phyloP scores from a whole-genome alignment of 37 sponge, comb jelly and placozoan species.

The Crambe crambe region DNA sequence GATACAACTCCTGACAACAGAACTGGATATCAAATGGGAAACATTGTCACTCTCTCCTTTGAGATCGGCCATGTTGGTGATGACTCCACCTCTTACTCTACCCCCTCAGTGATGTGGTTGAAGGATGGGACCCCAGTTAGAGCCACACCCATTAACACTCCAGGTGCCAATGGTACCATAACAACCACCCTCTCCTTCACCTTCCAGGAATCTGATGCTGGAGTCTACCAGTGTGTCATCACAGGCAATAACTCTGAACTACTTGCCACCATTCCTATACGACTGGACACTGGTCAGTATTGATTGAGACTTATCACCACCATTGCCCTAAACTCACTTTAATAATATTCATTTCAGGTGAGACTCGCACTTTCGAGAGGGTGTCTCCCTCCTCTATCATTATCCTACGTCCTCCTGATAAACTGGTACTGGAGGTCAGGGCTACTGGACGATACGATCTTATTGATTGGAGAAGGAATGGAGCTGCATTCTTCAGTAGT shows the following conservation, averaged over 20 bases:
- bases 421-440: constrained; percentile 31
- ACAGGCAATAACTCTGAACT: constrained; percentile 19
- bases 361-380: not conserved
- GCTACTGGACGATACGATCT: constrained; percentile 25
- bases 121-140: constrained; percentile 17
- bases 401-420: constrained; percentile 45
- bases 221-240: constrained; percentile 53
- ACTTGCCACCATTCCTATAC: constrained; percentile 14
- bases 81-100: not conserved
- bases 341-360: not conserved
- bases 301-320: too few species aligned
- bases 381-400: constrained; percentile 25
- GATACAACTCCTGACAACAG: not conserved
- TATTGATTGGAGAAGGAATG: constrained; percentile 19
- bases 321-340: not conserved
- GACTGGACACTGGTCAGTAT: constrained; percentile 36
- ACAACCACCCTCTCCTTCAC: not conserved
- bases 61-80: not conserved
- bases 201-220: constrained; percentile 28
- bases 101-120: constrained; percentile 26
- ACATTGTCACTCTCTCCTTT: not conserved
- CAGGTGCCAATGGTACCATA: not conserved
- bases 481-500: not conserved
- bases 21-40: not conserved
- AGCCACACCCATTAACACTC: not conserved